phyloP scores from a whole-genome alignment of 2,797 vertebrate species.

The Apodemus agrarius region DNA sequence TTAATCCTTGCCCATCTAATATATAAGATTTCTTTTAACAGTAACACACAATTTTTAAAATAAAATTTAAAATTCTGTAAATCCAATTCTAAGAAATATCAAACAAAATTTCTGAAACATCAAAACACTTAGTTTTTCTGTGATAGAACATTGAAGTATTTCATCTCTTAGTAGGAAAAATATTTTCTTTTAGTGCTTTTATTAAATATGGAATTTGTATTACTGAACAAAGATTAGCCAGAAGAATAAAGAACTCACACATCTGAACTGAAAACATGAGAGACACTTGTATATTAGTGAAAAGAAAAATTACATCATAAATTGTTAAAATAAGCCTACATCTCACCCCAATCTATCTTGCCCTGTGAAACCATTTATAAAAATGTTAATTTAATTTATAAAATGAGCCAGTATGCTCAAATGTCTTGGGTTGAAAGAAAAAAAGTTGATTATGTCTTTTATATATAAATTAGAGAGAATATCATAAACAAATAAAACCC shows the following conservation, averaged over 20 bases:
- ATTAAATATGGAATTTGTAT: neutral
- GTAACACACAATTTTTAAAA: neutral
- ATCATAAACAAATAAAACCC: neutral
- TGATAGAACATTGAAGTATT: neutral
- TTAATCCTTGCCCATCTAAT: too few species aligned
- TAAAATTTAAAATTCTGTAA: neutral
- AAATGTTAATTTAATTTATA: neutral
- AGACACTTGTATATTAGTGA: neutral
- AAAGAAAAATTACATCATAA: neutral
- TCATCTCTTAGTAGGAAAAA: neutral
- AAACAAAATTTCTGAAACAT: neutral
- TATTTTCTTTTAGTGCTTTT: neutral
- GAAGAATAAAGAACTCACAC: neutral
- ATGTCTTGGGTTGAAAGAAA: neutral
- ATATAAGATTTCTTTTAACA: too few species aligned
- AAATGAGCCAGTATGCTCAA: neutral
- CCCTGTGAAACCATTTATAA: neutral
- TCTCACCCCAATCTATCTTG: neutral
- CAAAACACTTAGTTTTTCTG: neutral
- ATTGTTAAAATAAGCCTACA: neutral
- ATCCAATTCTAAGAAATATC: neutral
- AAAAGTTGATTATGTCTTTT: neutral
- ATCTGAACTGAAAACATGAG: neutral
- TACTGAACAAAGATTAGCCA: neutral
- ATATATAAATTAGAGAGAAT: neutral